Evolutionary conservation across 2,113 vertebrate genomes (phyloP), one percentile per base, ranked within the genome.

Genomic region (Stegastes partitus): DNA sequence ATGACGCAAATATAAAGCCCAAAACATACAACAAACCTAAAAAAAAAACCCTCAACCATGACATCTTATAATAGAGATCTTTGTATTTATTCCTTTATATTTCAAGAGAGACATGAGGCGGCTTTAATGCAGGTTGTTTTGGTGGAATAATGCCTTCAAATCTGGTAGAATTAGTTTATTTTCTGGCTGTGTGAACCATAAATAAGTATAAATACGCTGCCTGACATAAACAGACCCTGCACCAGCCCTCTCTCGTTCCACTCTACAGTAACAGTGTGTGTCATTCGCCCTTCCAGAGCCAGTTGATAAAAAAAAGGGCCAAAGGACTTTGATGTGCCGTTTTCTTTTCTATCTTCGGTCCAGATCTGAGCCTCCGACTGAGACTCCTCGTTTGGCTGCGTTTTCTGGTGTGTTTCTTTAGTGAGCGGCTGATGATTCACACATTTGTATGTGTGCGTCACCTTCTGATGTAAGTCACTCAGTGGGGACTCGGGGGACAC

Each of bases 341-440:
- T 25, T 47, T 31, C 45, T 12, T 42, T 15, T 15, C 39, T 42
- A 15, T 42, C 23, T 78, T 42, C 3, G 54, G 14, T 44, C 18
- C 18, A 28, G 42, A 58, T 26, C 10, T 37, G 7, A 11, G 19
- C n/a, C 7, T 62, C 11, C n/a, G 23, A 72, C 15, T 45, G 22
- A 57, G 58, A 28, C 26, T n/a, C 14, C 71, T 54, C 57, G 23
- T 37, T 42, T 16, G 5, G 16, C 16, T 11, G 18, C 22, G 18
- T 39, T n/a, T 11, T 53, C 11, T 61, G 39, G 25, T 34, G 49
- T 59, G 42, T 53, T 62, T 15, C 23, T 79, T 55, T 2, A 34
- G 61, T 59, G 49, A 74, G 55, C 56, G 39, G 14, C 0, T 31
- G 26, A 77, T 83, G 85, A 71, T 53, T 87, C 77, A 71, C 44